Base-by-base conservation (phyloP, 2,113 vertebrate species). In the Misgurnus anguillicaudatus region DNA sequence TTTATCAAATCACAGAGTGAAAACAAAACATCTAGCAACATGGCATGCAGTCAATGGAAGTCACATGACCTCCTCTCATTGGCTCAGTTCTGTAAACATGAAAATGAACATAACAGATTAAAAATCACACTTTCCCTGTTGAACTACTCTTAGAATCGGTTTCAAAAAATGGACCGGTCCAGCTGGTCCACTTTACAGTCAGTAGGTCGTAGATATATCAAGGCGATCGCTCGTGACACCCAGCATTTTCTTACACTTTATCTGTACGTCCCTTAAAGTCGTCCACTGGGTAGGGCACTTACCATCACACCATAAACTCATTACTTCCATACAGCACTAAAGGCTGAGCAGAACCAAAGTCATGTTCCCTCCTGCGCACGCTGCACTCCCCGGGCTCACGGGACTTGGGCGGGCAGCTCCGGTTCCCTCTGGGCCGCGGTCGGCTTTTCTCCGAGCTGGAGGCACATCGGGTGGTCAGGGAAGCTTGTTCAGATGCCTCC, bases 281-380 rank as follows among this genome's bases (percentile, higher is more conserved):
- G 24, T 31, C 24, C 24, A 31, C 24, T 31, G 24, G 24, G 24
- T 31, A 31, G 24, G 24, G 24, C 24, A 31, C 8, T 42, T 24
- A 5, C 16, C 73, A 77, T 98, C 92, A 98, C 85, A 98, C 97
- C 96, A 98, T 97, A 87, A 97, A 98, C 86, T 98, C 97, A 0
- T 96, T 97, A 88, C 87, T 96, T 83, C 95, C 95, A 64, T 95
- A 94, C 83, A 96, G 91, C 88, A 96, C 91, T n/a, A 95, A 90
- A 88, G 94, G 94, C 86, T 95, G 95, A 24, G 93, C 0, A 0
- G 93, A 24, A 57, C 91, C 60, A 0, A 93, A 92, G 47, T 97
- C 95, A 0, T 92, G 79, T 42, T 96, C 95, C 64, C 92, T 93
- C 67, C 90, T 93, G 67, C 83, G 91, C 65, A 85, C 80, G 1